These are phyloP conservation scores for Venustoraphidia nigricollis DNA, from an alignment of 2,888 invertebrate species.

Conservation along the genomic window DNA sequence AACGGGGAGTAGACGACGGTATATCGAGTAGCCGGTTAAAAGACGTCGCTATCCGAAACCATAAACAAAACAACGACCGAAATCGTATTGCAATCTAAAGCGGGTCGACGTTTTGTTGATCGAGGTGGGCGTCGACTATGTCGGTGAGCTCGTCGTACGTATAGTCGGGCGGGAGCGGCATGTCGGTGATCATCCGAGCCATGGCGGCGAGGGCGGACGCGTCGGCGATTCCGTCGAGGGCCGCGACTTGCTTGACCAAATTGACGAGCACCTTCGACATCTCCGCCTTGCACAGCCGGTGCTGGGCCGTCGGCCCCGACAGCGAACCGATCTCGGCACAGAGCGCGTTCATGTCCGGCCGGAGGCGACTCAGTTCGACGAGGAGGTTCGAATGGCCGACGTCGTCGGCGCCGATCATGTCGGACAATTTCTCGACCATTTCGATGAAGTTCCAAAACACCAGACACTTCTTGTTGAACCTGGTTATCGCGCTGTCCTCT, in stretches of 20 bases:
- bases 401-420: background rate
- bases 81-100: too few relatives aligned
- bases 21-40: too few relatives aligned
- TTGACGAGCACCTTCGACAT: background rate
- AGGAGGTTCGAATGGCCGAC: background rate
- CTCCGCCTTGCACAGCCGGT: background rate
- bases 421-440: too few relatives aligned
- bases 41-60: too few relatives aligned
- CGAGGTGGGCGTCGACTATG: background rate
- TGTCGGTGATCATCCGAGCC: background rate
- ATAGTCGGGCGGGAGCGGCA: slow-evolving; percentile 1
- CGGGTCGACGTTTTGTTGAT: too few relatives aligned
- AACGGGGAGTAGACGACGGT: too few relatives aligned
- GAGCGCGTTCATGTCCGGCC: background rate
- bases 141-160: background rate
- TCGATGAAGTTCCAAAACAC: too few relatives aligned
- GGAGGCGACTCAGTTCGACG: too few relatives aligned
- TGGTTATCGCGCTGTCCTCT: too few relatives aligned
- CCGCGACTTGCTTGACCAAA: background rate
- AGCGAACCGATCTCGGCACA: background rate
- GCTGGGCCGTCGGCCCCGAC: background rate
- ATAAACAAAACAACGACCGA: too few relatives aligned
- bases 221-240: background rate
- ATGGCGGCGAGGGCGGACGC: background rate
- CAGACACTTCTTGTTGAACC: too few relatives aligned